Evolutionary conservation across 1,140 invertebrate species (phyloP).

Genomic region (Dreissena rostriformis): DNA sequence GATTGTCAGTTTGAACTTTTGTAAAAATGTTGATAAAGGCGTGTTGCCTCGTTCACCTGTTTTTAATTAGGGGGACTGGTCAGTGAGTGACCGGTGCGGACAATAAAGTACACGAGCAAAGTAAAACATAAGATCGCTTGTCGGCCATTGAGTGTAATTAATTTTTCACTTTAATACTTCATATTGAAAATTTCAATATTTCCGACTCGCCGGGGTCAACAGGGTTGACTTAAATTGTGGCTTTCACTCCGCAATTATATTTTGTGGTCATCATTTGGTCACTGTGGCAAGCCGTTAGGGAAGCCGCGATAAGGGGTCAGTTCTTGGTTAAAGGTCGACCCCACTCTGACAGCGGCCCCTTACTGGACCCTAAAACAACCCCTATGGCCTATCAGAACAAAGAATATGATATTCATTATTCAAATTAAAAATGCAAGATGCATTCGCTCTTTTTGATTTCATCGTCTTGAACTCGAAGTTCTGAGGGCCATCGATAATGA

Average conservation of each 20-base stretch:
- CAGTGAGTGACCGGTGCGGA: conserved; percentile 39
- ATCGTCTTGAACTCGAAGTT: conserved; percentile 49
- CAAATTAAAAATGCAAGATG: conserved; percentile 60
- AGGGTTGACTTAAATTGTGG: conserved; percentile 46
- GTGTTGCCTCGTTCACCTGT: conserved; percentile 55
- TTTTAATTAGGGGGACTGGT: conserved; percentile 57
- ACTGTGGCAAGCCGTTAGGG: conserved; percentile 52
- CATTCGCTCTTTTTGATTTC: conserved; percentile 54
- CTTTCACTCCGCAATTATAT: conserved; percentile 56
- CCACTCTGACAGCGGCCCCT: conserved; percentile 50
- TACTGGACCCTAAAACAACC: conserved; percentile 44
- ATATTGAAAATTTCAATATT: conserved; percentile 34
- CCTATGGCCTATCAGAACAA: conserved; percentile 55
- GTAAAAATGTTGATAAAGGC: conserved; percentile 34
- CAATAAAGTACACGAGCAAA: conserved; percentile 40
- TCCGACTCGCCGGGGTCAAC: conserved; percentile 41
- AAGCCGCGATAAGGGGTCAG: conserved; percentile 54
- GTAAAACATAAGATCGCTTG: conserved; percentile 50
- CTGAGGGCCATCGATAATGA: conserved; percentile 47
- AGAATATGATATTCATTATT: conserved; percentile 59
- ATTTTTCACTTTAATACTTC: conserved; percentile 58
- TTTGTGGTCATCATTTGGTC: conserved; percentile 50
- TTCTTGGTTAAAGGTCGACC: conserved; percentile 56
- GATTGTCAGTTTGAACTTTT: conserved; percentile 54
- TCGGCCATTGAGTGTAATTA: conserved; percentile 48